Evolutionary conservation across 2,888 invertebrate species (phyloP), one percentile per base, ranked within the genome.

Genomic region (Carcina quercana): DNA sequence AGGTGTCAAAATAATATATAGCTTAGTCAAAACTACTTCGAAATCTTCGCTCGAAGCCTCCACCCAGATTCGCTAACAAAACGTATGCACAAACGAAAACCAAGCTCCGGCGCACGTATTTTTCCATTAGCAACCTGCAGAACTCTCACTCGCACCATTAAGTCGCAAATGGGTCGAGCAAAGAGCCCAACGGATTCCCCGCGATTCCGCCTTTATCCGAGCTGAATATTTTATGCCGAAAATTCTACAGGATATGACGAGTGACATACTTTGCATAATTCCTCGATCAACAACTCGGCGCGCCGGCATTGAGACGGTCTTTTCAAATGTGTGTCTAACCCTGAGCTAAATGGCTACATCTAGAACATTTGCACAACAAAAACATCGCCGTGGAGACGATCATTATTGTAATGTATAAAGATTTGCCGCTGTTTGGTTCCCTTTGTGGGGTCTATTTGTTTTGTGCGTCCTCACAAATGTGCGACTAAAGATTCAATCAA

Each of bases 61-160:
- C n/a, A n/a, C n/a, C n/a, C n/a, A n/a, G n/a, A n/a, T n/a, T n/a
- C n/a, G n/a, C n/a, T n/a, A n/a, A n/a, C n/a, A 11, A 11, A n/a
- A 25, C 25, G 3, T 13, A 13, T 14, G 14, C 25, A n/a, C 25
- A 25, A 10, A 14, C n/a, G n/a, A n/a, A n/a, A n/a, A n/a, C n/a
- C 19, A 19, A 6, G 8, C 8, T 19, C 19, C 7, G 49, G 50
- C 11, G 12, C 24, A 60, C 61, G 58, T 58, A 47, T 64, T 67
- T 68, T 66, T 63, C 63, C 66, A 71, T 71, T 67, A 68, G 55
- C 50, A 50, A 49, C 47, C 50, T 53, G 52, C 50, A 51, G 53
- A 59, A 53, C 55, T 45, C 53, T 54, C 47, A 52, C 47, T 50
- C 61, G 60, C 49, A 43, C 66, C 67, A 69, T 72, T 71, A 69